These are phyloP conservation scores for Eueides isabella DNA, from an alignment of 1,140 invertebrate species.

Conservation along the genomic window DNA sequence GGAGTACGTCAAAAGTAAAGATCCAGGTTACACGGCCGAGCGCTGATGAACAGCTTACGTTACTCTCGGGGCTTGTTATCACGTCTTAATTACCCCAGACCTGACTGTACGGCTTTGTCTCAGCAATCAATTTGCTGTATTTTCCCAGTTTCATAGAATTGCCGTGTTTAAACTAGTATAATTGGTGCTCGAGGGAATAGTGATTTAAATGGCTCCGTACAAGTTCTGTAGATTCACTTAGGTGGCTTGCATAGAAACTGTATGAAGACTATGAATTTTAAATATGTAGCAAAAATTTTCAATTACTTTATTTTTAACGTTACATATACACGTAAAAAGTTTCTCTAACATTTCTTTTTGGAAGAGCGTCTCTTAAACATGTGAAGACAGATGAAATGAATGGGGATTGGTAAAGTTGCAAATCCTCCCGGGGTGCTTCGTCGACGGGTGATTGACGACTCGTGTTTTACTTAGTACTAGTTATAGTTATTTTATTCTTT, in stretches of 20 bases:
- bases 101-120: conserved; percentile 25
- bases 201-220: conserved; percentile 20
- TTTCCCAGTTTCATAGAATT: conserved; percentile 23
- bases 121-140: conserved; percentile 15
- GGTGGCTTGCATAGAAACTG: background rate
- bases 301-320: background rate
- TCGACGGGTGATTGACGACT: conserved; percentile 46
- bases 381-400: conserved; percentile 34
- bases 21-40: conserved; percentile 21
- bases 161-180: conserved; percentile 31
- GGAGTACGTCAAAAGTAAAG: conserved; percentile 12
- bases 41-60: conserved; percentile 14
- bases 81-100: conserved; percentile 31
- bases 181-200: conserved; percentile 29
- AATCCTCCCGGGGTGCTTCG: conserved; percentile 32
- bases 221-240: conserved; percentile 7
- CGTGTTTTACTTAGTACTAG: conserved; percentile 26
- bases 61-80: conserved; percentile 31
- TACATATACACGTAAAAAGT: background rate
- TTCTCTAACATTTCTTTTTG: background rate
- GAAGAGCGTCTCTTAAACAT: conserved; percentile 5
- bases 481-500: too few relatives aligned
- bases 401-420: conserved; percentile 36
- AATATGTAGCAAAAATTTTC: background rate
- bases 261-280: background rate